Conservation (phyloP, 2,797 vertebrate genomes). For the Neosalanx taihuensis region DNA sequence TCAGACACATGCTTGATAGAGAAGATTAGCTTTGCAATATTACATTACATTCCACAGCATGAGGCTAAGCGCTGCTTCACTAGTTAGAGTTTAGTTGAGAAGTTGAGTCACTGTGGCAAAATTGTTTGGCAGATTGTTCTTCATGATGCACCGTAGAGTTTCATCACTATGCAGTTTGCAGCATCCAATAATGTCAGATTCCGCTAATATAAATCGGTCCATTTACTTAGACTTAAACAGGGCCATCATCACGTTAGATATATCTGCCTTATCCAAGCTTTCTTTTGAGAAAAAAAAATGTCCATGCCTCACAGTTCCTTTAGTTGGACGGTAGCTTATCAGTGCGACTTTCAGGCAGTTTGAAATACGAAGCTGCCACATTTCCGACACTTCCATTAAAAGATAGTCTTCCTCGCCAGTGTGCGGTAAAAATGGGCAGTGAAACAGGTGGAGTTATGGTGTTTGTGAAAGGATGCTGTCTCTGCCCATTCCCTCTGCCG, state of each 20-base stretch:
- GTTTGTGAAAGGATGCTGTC: slow-evolving; percentile 15
- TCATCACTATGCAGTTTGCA: slow-evolving; percentile 21
- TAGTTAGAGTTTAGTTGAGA: slow-evolving; percentile 3
- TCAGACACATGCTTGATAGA: slow-evolving; percentile 50
- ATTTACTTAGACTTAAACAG: slow-evolving; percentile 42
- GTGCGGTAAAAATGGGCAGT: slow-evolving; percentile 10
- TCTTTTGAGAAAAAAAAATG: slow-evolving; percentile 38
- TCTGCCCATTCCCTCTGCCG: slow-evolving; percentile 6
- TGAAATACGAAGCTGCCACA: slow-evolving; percentile 46
- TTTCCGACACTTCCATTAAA: slow-evolving; percentile 49
- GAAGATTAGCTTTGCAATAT: slow-evolving; percentile 50
- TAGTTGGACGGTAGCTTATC: slow-evolving; percentile 31
- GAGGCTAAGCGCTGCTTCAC: too few relatives aligned
- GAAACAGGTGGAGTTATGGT: slow-evolving; percentile 7
- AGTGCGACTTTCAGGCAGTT: slow-evolving; percentile 22
- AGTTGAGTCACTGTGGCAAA: neutral
- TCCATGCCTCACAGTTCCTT: slow-evolving; percentile 26
- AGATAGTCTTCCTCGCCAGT: slow-evolving; percentile 30
- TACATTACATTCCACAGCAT: slow-evolving; percentile 37
- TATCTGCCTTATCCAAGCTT: slow-evolving; percentile 33
- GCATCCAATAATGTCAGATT: slow-evolving; percentile 34
- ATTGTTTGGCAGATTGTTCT: slow-evolving; percentile 12
- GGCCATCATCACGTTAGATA: slow-evolving; percentile 24
- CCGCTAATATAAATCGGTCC: slow-evolving; percentile 23
- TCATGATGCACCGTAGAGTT: slow-evolving; percentile 18